Evolutionary conservation across 2,888 invertebrate genomes (phyloP).

Genomic region (Hyposoter didymator): DNA sequence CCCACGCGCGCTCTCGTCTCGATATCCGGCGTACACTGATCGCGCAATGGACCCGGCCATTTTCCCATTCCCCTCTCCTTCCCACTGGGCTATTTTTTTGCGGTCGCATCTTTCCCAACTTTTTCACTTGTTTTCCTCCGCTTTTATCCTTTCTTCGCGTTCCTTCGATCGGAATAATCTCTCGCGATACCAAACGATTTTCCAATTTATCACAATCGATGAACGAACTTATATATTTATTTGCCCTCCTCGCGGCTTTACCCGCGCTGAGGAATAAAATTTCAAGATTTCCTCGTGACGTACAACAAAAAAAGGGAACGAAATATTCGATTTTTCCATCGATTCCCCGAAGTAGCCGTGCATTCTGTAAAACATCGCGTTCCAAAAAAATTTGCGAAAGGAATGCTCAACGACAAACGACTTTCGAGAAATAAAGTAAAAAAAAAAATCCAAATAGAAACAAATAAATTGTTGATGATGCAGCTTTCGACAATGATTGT

Average conservation of each 20-base stretch:
- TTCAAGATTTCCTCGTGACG: no score
- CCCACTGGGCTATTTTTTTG: constrained; percentile 30
- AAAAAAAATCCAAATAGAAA: no score
- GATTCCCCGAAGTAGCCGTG: no score
- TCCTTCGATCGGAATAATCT: constrained; percentile 65
- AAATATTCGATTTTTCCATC: no score
- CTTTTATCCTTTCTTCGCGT: constrained; percentile 36
- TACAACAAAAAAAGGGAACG: no score
- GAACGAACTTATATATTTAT: not conserved
- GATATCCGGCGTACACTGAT: constrained; percentile 45
- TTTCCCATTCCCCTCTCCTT: constrained; percentile 10
- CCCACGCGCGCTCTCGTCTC: constrained; percentile 18
- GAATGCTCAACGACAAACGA: no score
- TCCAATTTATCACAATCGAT: constrained; percentile 46
- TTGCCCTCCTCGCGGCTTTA: not conserved
- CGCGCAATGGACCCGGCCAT: constrained; percentile 22
- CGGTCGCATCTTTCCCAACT: constrained; percentile 50
- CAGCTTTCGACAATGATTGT: not conserved
- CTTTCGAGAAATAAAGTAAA: no score
- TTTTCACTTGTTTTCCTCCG: constrained; percentile 54
- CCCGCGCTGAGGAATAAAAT: not conserved
- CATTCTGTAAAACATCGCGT: no score
- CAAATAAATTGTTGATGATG: not conserved
- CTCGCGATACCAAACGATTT: constrained; percentile 62
- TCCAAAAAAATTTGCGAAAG: no score